Conservation (phyloP, 2,113 vertebrate species). For the Microcebus griseorufus region DNA sequence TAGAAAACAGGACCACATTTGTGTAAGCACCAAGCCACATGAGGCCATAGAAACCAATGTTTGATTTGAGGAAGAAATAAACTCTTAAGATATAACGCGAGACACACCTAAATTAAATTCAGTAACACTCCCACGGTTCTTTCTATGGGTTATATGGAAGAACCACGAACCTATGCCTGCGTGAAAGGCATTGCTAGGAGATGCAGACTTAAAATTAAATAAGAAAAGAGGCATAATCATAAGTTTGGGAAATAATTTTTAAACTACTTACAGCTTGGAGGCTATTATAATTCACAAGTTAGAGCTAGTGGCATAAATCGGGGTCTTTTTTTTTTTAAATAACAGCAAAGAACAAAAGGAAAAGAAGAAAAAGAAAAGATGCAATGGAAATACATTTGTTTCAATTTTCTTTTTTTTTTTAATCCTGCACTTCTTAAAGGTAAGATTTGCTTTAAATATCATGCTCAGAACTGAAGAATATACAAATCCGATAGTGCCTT, state of each 20-base stretch:
- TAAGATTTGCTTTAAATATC: not conserved
- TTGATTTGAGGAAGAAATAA: not conserved
- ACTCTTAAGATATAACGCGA: not conserved
- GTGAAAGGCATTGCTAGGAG: slow-evolving; percentile 18
- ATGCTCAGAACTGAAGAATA: not conserved
- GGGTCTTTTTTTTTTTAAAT: not conserved
- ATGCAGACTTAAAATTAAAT: slow-evolving; percentile 60
- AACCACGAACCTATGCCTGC: not conserved
- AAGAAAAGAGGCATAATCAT: slow-evolving; percentile 70
- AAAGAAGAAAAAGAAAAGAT: not conserved
- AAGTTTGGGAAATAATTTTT: slow-evolving; percentile 57
- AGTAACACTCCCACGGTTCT: not conserved
- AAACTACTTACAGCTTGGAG: slow-evolving; percentile 41
- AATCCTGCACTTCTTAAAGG: slow-evolving; percentile 16
- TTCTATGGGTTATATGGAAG: not conserved
- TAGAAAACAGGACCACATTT: not conserved
- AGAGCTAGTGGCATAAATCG: not conserved
- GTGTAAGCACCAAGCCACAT: not conserved
- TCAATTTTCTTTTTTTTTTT: not conserved
- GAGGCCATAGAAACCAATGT: not conserved
- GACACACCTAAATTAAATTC: not conserved
- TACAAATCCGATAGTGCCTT: not conserved
- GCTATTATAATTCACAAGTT: slow-evolving; percentile 3
- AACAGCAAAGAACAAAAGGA: not conserved
- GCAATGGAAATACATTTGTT: not conserved